Base-by-base conservation (phyloP, 2,797 vertebrate genomes). In the Gouania willdenowi region DNA sequence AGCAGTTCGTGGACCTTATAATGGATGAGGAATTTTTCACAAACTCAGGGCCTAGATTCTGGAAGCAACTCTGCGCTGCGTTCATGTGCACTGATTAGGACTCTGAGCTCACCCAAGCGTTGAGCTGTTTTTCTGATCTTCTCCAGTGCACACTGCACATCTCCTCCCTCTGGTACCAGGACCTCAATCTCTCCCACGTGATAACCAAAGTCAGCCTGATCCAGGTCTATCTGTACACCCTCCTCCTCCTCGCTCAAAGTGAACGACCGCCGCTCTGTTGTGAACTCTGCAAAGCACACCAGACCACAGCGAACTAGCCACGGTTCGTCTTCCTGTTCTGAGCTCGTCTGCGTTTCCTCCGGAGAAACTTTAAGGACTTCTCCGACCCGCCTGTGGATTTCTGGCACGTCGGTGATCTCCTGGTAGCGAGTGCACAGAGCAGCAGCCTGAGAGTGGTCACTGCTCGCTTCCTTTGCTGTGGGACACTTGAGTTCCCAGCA, bases 171-270 rank as follows among this genome's bases (percentile, higher is more conserved):
- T 12, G 84, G 61, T 30, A 90, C 25, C 3, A 91, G 62, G 27
- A 89, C 87, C 52, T 91, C 89, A 27, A 91, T 86, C 65, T 91
- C 90, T 28, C 90, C 90, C 16, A 91, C 86, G 13, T 74, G 61
- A 66, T 87, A 88, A 26, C 85, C 88, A 41, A 90, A 91, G 68
- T 91, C 87, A 11, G 86, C 85, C 41, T 84, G 62, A 61, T 91
- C 90, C 8, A 91, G 71, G 60, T 89, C 90, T 30, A 90, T 56
- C 40, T 66, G 79, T 41, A 89, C 78, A 3, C 67, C 80, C 0
- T 75, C 77, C 14, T 75, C 81, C 41, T 77, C 49, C n/a, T n/a
- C n/a, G n/a, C n/a, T n/a, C 20, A 90, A 50, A 39, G 18, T 51
- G 53, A 85, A 90, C 0, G 89, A 88, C 48, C 55, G 38, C 9